Base-by-base conservation (phyloP, 1,140 invertebrate species). In the Drosophila malerkotliana region DNA sequence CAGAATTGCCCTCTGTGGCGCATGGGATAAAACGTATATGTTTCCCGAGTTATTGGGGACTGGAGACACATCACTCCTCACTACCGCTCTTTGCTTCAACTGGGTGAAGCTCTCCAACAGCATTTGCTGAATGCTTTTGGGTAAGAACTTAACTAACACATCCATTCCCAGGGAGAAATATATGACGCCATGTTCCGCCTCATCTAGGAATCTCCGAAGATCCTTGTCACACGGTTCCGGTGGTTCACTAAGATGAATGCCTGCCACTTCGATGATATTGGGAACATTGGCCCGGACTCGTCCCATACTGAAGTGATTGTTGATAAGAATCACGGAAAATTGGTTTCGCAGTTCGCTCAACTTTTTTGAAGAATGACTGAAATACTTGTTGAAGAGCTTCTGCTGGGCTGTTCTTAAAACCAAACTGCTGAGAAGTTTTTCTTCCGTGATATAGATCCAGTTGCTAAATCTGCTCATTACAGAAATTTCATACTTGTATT, bases 21-120 rank as follows among this genome's bases (percentile, higher is more conserved):
- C 21, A 81, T 91, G 92, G 0, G 52, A 92, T 0, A 93, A 93
- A 0, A 95, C 90, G 80, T 93, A 94, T 0, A 97, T 94, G 81
- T 96, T 96, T 0, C 93, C 77, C 80, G 72, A 51, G 26, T 91
- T 81, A 45, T 90, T 90, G 4, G 85, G 66, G 45, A 58, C 61
- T 9, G 28, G 6, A 2, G 32, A 51, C 6, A 49, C 28, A 10
- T 53, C 58, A 8, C 26, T 62, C 8, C 49, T 85, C 81, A 37
- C 57, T 41, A 94, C 58, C 2, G 93, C 90, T 34, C 85, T 74
- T 48, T 93, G 91, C 4, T 88, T 88, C 15, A 44, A 15, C 41
- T 7, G 41, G 6, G 9, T 15, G 2, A 44, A 44, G 7, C 45
- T 48, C 32, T 52, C 15, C 21, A 77, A 14, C 12, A 79, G 28